Percentiles rank a stretch among this genome's conserved stretches.
Evolutionary conservation across 2,888 invertebrate genomes (phyloP).

Genomic region (Drosophila subquinaria): DNA sequence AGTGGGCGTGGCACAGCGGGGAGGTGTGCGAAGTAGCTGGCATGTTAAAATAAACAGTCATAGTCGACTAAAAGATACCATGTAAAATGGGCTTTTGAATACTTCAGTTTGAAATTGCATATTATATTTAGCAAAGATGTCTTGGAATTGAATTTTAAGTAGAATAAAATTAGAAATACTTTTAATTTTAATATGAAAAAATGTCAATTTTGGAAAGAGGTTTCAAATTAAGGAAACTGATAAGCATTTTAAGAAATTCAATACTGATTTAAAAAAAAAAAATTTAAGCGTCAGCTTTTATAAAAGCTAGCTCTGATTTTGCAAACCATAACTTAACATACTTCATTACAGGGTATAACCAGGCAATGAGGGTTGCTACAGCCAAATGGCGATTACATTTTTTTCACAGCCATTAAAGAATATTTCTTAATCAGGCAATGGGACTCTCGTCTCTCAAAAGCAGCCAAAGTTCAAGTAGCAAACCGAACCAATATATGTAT

Average conservation of each 20-base stretch:
- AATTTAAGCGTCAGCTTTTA: neutral
- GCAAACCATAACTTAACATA: neutral
- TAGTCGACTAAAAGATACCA: constrained; percentile 34
- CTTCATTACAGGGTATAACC: constrained; percentile 17
- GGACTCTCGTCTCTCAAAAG: constrained; percentile 5
- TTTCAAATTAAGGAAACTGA: neutral
- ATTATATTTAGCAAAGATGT: no score
- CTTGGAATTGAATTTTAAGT: no score
- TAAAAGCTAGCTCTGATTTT: neutral
- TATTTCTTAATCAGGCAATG: constrained; percentile 63
- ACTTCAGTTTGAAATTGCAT: neutral
- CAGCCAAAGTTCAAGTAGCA: constrained; percentile 58
- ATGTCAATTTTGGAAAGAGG: neutral
- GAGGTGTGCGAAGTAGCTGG: constrained; percentile 4
- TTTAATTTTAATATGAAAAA: no score
- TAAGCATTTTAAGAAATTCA: neutral
- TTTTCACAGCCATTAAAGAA: constrained; percentile 48
- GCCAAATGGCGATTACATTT: constrained; percentile 27
- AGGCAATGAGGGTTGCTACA: constrained; percentile 49
- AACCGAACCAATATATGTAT: constrained; percentile 57
- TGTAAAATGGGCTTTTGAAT: neutral
- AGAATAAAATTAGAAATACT: no score
- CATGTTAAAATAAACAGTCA: neutral
- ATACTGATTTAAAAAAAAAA: neutral
- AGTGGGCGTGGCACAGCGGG: constrained; percentile 20